These are phyloP conservation scores for Aplysia californica DNA, from an alignment of 1,140 invertebrate genomes.

Conservation along the genomic window DNA sequence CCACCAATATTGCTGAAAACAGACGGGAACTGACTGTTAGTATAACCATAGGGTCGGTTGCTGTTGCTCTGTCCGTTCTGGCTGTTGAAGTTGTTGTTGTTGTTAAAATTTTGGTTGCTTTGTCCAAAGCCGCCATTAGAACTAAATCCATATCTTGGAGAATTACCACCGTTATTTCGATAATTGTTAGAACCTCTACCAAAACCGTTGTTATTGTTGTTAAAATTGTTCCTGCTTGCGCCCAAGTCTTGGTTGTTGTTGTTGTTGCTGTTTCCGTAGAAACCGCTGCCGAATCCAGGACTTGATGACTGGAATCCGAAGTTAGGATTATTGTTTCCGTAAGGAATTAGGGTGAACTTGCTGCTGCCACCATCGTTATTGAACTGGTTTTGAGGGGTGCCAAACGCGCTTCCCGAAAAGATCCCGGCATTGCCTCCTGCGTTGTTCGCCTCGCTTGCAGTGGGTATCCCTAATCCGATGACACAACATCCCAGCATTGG, in stretches of 20 bases:
- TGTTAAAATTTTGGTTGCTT: background rate
- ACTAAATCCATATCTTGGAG: no score
- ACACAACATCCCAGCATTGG: background rate
- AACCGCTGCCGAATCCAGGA: background rate
- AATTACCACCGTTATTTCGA: no score
- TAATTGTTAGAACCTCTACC: background rate
- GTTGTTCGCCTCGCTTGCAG: background rate
- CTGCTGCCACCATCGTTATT: background rate
- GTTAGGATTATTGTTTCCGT: background rate
- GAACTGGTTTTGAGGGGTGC: background rate
- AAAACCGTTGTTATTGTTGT: background rate
- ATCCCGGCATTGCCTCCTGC: background rate
- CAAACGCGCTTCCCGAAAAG: background rate
- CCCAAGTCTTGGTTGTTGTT: background rate
- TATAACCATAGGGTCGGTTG: background rate
- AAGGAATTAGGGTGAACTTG: background rate
- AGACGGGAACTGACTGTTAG: background rate
- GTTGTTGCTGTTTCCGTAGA: background rate
- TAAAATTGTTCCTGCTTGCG: background rate
- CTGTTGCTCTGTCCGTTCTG: background rate
- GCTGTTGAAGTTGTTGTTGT: background rate
- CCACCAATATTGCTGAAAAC: background rate
- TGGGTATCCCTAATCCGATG: background rate
- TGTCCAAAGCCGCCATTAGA: no score
- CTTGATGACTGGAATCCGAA: background rate